Conservation (phyloP, 2,888 invertebrate genomes). For the Unio delphinus region DNA sequence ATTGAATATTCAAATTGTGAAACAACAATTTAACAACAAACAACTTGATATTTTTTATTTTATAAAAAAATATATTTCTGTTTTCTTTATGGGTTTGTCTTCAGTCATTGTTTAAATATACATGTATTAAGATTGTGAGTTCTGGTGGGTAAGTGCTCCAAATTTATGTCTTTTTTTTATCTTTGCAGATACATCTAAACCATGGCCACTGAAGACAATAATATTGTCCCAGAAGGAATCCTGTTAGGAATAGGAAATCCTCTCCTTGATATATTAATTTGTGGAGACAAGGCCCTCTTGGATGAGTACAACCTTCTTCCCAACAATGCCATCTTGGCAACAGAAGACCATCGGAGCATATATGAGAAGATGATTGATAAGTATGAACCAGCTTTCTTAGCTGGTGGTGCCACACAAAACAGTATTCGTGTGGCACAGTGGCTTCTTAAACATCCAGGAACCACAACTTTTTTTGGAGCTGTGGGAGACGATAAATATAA, state of each 20-base stretch:
- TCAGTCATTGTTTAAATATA: no score
- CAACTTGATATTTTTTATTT: no score
- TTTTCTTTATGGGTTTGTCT: no score
- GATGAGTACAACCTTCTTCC: conserved; percentile 87
- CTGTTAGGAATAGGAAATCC: conserved; percentile 96
- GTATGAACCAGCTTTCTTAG: conserved; percentile 81
- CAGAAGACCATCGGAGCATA: conserved; percentile 87
- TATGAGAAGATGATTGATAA: conserved; percentile 75
- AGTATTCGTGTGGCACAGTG: conserved; percentile 92
- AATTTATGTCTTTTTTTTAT: conserved; percentile 1
- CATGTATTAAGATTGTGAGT: no score
- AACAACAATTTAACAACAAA: no score
- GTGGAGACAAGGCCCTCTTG: conserved; percentile 83
- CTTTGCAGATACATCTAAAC: conserved; percentile 24
- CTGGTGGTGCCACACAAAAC: conserved; percentile 98
- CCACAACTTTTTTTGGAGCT: conserved; percentile 92
- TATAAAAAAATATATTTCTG: no score
- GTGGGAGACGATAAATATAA: conserved; percentile 93
- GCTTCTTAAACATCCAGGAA: conserved; percentile 85
- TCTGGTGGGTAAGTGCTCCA: neutral
- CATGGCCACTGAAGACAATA: no score
- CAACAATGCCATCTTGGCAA: conserved; percentile 95
- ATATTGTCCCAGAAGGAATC: conserved; percentile 75
- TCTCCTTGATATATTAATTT: conserved; percentile 91
- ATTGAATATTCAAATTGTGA: no score